Evolutionary conservation across 2,888 invertebrate species (phyloP), one percentile per base, ranked within the genome.

Genomic region (Epinotia demarniana): DNA sequence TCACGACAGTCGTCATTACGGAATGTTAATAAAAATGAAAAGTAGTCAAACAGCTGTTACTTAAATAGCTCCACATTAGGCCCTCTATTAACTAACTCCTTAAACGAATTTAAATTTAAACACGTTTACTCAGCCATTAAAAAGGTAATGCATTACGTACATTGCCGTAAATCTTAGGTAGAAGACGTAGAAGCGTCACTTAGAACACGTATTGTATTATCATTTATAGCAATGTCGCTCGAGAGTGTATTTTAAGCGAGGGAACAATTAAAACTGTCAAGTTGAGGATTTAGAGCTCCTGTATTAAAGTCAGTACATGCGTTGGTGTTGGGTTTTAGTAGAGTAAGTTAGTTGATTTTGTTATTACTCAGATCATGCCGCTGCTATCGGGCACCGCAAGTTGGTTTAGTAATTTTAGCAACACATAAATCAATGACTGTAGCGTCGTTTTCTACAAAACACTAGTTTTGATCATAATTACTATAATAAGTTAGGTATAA

Each of bases 221-320:
- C 90, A 86, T 90, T 90, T 89, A 91, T 91, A 90, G 89, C 84
- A 80, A 85, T 85, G 83, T 86, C 86, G 85, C 87, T 89, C 85
- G 86, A 79, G 85, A 84, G 87, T 81, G 82, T 87, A 88, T 89
- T 88, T 88, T 85, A 85, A 87, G 86, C 86, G 66, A 57, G 63
- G 39, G 73, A 76, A 82, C 81, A 82, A 82, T 82, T 82, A 82
- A 82, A 82, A 81, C 82, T 79, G 81, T 82, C 81, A 81, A 73
- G 80, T 78, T 77, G 81, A 70, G 79, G 79, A 81, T 81, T 81
- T 81, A 80, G 80, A 79, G 80, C 79, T 78, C 74, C 78, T 79
- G 81, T 80, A 80, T 78, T 78, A 80, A 78, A 79, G 79, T 81
- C 79, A 78, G 80, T 79, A 69, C 79, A 80, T 83, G 74, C 70